These are phyloP conservation scores for Epiblema foenella DNA, from an alignment of 2,888 invertebrate species.

Conservation along the genomic window DNA sequence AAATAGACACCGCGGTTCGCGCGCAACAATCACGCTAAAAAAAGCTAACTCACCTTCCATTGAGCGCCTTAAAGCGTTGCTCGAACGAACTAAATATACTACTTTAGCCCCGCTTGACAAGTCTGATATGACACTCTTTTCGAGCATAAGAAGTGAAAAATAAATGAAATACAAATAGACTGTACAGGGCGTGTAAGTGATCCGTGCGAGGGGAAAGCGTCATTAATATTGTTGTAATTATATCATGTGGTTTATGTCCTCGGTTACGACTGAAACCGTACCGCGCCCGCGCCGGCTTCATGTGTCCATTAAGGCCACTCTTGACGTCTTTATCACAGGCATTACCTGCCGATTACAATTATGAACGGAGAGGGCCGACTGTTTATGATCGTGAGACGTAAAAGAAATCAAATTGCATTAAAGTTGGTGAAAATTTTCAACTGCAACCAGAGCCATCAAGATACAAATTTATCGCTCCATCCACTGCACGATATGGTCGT, in stretches of 20 bases:
- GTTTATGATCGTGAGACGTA: slow-evolving; percentile 29
- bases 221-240: slow-evolving; percentile 35
- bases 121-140: no score
- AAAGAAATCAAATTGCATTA: slow-evolving; percentile 11
- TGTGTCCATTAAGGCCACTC: slow-evolving; percentile 21
- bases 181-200: slow-evolving; percentile 30
- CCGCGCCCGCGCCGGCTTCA: slow-evolving; percentile 18
- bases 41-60: no score
- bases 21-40: no score
- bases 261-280: slow-evolving; percentile 24
- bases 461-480: slow-evolving; percentile 25
- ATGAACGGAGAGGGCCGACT: slow-evolving; percentile 5
- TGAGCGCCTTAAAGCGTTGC: no score
- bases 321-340: slow-evolving; percentile 10
- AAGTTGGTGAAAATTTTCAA: slow-evolving; percentile 12
- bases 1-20: no score
- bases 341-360: slow-evolving; percentile 5
- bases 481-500: slow-evolving; percentile 21
- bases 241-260: slow-evolving; percentile 39
- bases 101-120: no score
- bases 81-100: no score
- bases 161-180: slow-evolving; percentile 15
- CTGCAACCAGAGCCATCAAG: slow-evolving; percentile 25
- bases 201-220: slow-evolving; percentile 32
- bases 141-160: no score